Percentiles rank a stretch among this genome's conserved stretches.
phyloP scores from a whole-genome alignment of 2,888 invertebrate genomes.

The Bruchidius siliquastri region DNA sequence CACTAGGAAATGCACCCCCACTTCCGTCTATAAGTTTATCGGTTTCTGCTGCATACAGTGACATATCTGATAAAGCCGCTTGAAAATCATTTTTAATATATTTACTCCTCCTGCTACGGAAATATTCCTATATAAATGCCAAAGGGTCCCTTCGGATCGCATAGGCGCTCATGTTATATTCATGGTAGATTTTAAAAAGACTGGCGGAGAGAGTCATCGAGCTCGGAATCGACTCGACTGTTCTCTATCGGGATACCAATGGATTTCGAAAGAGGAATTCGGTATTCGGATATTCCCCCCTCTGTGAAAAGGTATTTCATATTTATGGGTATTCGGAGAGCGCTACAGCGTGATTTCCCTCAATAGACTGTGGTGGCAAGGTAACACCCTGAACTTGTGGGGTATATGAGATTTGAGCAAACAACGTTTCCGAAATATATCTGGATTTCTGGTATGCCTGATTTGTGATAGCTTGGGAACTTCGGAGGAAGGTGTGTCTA shows the following conservation, averaged over 20 bases:
- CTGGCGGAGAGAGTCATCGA: not conserved
- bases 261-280: not conserved
- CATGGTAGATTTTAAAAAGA: not conserved
- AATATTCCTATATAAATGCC: not conserved
- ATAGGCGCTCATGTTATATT: not conserved
- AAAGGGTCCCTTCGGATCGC: not conserved
- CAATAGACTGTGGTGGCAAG: not conserved
- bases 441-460: not conserved
- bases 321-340: not conserved
- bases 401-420: not conserved
- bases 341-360: not conserved
- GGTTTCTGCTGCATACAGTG: no score
- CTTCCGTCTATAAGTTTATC: no score
- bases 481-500: no score
- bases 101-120: not conserved
- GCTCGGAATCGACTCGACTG: not conserved
- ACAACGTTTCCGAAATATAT: not conserved
- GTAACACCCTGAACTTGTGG: not conserved
- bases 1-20: no score
- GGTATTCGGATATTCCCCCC: not conserved
- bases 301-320: not conserved
- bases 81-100: not conserved
- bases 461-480: not conserved
- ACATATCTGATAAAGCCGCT: not conserved
- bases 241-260: not conserved